Evolutionary conservation across 2,797 vertebrate species (phyloP).

Genomic region (Psittacula derbiana): DNA sequence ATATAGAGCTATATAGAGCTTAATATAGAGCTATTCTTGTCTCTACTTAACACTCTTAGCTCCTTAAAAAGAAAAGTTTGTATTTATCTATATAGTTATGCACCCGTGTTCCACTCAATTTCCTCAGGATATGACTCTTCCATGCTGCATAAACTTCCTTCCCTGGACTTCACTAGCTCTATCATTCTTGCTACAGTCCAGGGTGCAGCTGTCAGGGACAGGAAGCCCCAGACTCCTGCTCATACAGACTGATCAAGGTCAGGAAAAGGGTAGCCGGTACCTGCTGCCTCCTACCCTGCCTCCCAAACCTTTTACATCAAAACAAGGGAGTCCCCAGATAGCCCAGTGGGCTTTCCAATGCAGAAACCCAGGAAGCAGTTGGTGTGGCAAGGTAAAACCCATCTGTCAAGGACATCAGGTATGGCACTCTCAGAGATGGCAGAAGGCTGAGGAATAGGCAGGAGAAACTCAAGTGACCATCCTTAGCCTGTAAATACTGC

Average conservation of each 20-base stretch:
- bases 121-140: slow-evolving; percentile 53
- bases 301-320: not conserved
- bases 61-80: slow-evolving; percentile 52
- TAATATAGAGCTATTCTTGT: not conserved
- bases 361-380: not conserved
- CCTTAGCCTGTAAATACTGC: not conserved
- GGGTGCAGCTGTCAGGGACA: slow-evolving; percentile 42
- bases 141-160: slow-evolving; percentile 58
- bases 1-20: too few species aligned
- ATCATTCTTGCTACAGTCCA: slow-evolving; percentile 42
- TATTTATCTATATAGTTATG: slow-evolving; percentile 50
- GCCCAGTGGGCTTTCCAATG: not conserved
- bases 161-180: slow-evolving; percentile 16
- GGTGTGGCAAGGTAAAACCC: not conserved
- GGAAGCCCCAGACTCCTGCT: slow-evolving; percentile 26
- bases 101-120: slow-evolving; percentile 12
- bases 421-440: not conserved
- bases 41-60: not conserved
- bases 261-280: not conserved
- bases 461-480: not conserved
- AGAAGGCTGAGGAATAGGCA: not conserved
- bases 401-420: not conserved
- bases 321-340: not conserved
- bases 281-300: not conserved
- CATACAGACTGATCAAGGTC: not conserved